A percentile compares a stretch with the other conserved stretches of the same genome.
Conservation (phyloP, 2,797 vertebrate genomes). For the Sebastiscus tertius region DNA sequence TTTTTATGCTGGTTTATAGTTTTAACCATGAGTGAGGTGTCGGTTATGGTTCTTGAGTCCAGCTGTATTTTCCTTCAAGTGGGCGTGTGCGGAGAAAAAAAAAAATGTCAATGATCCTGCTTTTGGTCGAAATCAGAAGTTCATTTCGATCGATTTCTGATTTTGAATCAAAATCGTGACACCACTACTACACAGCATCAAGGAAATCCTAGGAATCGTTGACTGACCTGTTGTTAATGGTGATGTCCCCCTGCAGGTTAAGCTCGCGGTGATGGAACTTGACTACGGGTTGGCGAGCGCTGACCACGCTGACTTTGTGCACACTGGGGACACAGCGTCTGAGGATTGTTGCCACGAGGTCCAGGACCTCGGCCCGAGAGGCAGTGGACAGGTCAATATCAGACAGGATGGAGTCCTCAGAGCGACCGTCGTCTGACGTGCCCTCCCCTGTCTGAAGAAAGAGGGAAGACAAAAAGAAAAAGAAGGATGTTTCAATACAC, state of each 20-base stretch:
- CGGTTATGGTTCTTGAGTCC: too few relatives aligned
- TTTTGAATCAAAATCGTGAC: too few relatives aligned
- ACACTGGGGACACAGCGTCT: slow-evolving; percentile 92
- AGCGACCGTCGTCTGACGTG: slow-evolving; percentile 73
- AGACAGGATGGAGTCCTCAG: slow-evolving; percentile 87
- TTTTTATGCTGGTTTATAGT: too few relatives aligned
- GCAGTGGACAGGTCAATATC: slow-evolving; percentile 83
- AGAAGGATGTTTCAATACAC: neutral
- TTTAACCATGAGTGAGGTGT: too few relatives aligned
- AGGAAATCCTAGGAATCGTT: neutral
- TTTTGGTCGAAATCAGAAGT: too few relatives aligned
- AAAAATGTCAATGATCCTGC: too few relatives aligned
- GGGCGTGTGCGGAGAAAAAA: too few relatives aligned
- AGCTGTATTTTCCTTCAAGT: too few relatives aligned
- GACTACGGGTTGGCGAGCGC: slow-evolving; percentile 90
- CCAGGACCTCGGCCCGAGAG: slow-evolving; percentile 81
- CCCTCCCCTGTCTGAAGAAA: slow-evolving; percentile 68
- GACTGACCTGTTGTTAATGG: slow-evolving; percentile 90
- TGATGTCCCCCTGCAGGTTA: slow-evolving; percentile 89
- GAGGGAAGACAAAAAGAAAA: neutral
- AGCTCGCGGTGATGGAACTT: slow-evolving; percentile 93
- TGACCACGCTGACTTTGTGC: slow-evolving; percentile 88
- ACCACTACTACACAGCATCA: neutral
- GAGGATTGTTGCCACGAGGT: slow-evolving; percentile 88
- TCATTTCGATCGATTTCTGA: fast-evolving